Percentiles rank a stretch among this genome's conserved stretches.
These are phyloP conservation scores for Rhagologus leucostigma DNA, from an alignment of 2,113 vertebrate species.

Conservation along the genomic window DNA sequence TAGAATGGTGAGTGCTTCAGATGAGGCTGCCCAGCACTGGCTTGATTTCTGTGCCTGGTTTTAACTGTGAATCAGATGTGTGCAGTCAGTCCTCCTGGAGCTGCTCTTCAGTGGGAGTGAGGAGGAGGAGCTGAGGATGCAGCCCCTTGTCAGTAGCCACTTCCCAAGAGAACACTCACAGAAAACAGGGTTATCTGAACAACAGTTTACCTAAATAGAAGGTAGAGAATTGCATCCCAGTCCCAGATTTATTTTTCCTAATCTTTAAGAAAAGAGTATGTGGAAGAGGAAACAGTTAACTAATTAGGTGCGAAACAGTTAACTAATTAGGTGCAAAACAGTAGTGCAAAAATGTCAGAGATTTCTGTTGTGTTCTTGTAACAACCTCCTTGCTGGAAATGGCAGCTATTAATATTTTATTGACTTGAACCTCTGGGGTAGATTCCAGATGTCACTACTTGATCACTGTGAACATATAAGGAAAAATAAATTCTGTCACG, in stretches of 20 bases:
- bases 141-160: background rate
- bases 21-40: background rate
- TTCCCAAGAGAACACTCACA: background rate
- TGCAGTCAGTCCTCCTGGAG: background rate
- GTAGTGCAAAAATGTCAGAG: background rate
- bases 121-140: background rate
- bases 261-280: background rate
- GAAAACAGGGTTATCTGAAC: background rate
- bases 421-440: constrained; percentile 32
- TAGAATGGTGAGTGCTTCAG: background rate
- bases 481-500: background rate
- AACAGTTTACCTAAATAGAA: background rate
- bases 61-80: background rate
- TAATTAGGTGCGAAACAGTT: background rate
- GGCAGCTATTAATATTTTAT: constrained; percentile 56
- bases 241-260: background rate
- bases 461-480: background rate
- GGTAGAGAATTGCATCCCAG: background rate
- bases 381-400: background rate
- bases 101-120: accelerated
- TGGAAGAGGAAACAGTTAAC: background rate
- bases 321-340: background rate
- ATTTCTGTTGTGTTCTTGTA: background rate
- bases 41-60: background rate
- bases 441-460: constrained; percentile 46